Base-by-base conservation (phyloP, 2,113 vertebrate species). In the Chaetura pelagica region DNA sequence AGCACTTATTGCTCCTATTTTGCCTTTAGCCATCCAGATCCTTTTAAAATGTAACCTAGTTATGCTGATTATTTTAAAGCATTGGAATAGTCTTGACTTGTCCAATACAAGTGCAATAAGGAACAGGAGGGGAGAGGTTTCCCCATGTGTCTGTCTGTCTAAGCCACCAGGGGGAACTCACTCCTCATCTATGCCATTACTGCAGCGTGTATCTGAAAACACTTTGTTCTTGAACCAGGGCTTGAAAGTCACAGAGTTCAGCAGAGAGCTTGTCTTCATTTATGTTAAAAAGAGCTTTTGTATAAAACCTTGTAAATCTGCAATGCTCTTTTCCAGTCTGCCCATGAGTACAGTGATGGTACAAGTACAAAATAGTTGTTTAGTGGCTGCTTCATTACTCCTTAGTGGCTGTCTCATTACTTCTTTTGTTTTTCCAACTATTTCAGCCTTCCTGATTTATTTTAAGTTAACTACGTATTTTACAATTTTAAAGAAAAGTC, bases 141-240 rank as follows among this genome's bases (percentile, higher is more conserved):
- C 29, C 82, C 48, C 29, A 4, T 88, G 89, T 68, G 46, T 73
- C 84, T 93, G 49, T 83, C 74, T 84, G 78, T 27, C 54, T 3
- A 3, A 93, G 64, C 96, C 95, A 94, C 93, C 89, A 97, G 96
- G 91, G 96, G 96, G 95, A 61, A 97, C 89, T 96, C 87, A 72
- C 79, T 93, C 91, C 95, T 94, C 82, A 55, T 64, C 89, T 89
- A 91, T 87, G 23, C 29, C 18, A 14, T 62, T 24, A 19, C 44
- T 66, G 58, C 71, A 62, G n/a, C 30, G 10, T 64, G 49, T 4
- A 7, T 24, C 77, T 75, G 48, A 4, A 48, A 84, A 91, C 90
- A 17, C 0, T 12, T n/a, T 64, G 0, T 15, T 61, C 63, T 74
- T 63, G 51, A 69, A 14, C 27, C 34, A 58, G 38, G 26, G 49